phyloP scores from a whole-genome alignment of 2,113 vertebrate genomes.

The Microcebus jonahi region DNA sequence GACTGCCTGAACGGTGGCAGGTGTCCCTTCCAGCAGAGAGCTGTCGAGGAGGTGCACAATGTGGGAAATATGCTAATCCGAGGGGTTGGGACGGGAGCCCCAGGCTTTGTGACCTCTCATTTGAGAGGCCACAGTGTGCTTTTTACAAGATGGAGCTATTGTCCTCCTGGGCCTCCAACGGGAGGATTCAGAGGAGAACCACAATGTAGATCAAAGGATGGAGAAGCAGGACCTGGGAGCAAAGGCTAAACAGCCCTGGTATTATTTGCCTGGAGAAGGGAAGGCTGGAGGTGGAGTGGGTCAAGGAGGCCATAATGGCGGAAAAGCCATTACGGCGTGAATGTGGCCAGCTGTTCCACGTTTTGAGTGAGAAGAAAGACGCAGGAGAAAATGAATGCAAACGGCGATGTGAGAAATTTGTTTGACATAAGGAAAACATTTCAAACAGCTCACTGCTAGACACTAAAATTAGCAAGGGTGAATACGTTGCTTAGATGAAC shows the following conservation, averaged over 20 bases:
- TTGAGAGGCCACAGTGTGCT: slow-evolving; percentile 31
- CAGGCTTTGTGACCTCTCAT: slow-evolving; percentile 58
- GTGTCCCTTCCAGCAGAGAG: slow-evolving; percentile 50
- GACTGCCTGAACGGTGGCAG: slow-evolving; percentile 2
- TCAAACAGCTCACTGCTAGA: neutral
- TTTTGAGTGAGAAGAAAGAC: slow-evolving; percentile 35
- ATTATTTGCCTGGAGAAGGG: slow-evolving; percentile 57
- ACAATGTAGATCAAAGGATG: slow-evolving; percentile 60
- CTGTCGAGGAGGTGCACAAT: neutral
- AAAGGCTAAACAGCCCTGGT: slow-evolving; percentile 43
- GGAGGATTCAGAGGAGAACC: slow-evolving; percentile 18
- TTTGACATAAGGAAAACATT: neutral
- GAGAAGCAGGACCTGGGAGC: slow-evolving; percentile 49
- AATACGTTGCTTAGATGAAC: neutral
- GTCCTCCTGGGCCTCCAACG: neutral
- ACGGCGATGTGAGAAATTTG: slow-evolving; percentile 27
- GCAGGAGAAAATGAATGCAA: slow-evolving; percentile 35
- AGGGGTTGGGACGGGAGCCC: neutral
- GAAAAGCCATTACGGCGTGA: neutral
- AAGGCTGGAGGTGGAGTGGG: slow-evolving; percentile 19
- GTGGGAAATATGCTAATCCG: slow-evolving; percentile 53
- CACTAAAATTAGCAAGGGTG: neutral
- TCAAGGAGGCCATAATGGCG: neutral
- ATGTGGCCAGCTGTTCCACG: slow-evolving; percentile 59
- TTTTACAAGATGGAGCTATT: slow-evolving; percentile 61